Percentiles rank a stretch among this genome's conserved stretches.
phyloP scores from a whole-genome alignment of 2,113 vertebrate species.

The Sula dactylatra region DNA sequence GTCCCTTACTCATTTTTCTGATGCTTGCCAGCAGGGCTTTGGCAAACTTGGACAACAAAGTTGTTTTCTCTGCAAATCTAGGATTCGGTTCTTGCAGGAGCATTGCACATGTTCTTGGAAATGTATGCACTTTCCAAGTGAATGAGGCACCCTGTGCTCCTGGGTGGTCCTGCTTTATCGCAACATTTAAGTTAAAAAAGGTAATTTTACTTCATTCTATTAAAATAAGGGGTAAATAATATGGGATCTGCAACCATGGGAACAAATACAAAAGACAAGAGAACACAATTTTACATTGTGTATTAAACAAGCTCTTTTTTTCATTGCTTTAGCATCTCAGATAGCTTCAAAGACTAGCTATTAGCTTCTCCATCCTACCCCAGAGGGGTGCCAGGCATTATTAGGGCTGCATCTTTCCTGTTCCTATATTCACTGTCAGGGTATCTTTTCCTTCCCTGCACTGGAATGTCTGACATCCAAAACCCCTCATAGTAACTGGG shows the following conservation, averaged over 20 bases:
- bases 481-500: neutral
- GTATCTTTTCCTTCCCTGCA: neutral
- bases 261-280: neutral
- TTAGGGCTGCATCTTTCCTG: neutral
- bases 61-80: neutral
- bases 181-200: neutral
- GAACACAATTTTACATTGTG: neutral
- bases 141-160: neutral
- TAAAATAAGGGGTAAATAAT: neutral
- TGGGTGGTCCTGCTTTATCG: neutral
- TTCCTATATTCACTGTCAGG: neutral
- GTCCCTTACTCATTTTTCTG: neutral
- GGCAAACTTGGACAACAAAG: neutral
- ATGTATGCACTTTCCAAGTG: neutral
- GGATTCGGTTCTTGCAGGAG: neutral
- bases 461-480: neutral
- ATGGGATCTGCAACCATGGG: neutral
- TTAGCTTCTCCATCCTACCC: neutral
- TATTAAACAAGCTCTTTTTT: neutral
- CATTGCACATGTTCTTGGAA: fast-evolving
- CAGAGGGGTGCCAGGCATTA: neutral
- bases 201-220: neutral
- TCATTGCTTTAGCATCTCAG: neutral
- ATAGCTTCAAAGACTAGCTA: neutral
- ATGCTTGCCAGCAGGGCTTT: neutral